A percentile compares a stretch with the other conserved stretches of the same genome.
phyloP scores from a whole-genome alignment of 1,140 invertebrate genomes.

The Samia ricini region DNA sequence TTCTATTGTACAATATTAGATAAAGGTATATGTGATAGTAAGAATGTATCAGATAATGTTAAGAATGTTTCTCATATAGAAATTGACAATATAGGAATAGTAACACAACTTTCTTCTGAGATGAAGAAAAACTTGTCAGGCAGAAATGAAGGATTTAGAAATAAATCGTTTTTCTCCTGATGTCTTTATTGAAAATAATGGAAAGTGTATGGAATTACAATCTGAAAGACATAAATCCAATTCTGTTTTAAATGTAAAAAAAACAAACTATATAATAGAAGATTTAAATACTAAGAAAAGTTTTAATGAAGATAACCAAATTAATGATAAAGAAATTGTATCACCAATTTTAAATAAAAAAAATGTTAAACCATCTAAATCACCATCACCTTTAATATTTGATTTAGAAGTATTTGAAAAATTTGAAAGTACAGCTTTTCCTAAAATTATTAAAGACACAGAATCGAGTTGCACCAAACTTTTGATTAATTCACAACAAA shows the following conservation, averaged over 20 bases:
- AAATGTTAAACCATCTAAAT: slow-evolving; percentile 28
- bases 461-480: slow-evolving; percentile 42
- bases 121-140: background rate
- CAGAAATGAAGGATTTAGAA: background rate
- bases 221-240: background rate
- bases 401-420: slow-evolving; percentile 56
- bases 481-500: slow-evolving; percentile 56
- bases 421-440: slow-evolving; percentile 53
- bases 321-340: background rate
- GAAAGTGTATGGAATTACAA: background rate
- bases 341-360: slow-evolving; percentile 26
- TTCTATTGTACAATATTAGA: slow-evolving; percentile 23
- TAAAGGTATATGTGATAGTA: background rate
- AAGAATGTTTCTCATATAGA: background rate
- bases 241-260: background rate
- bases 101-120: background rate
- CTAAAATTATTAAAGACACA: slow-evolving; percentile 39
- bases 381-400: slow-evolving; percentile 36
- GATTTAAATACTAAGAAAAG: background rate
- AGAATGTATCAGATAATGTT: background rate
- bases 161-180: background rate
- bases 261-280: background rate
- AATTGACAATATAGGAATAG: background rate
- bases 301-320: background rate
- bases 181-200: background rate